Percentiles rank a stretch among this genome's conserved stretches.
Conservation (phyloP, 2,113 vertebrate genomes). For the Festucalex cinctus region DNA sequence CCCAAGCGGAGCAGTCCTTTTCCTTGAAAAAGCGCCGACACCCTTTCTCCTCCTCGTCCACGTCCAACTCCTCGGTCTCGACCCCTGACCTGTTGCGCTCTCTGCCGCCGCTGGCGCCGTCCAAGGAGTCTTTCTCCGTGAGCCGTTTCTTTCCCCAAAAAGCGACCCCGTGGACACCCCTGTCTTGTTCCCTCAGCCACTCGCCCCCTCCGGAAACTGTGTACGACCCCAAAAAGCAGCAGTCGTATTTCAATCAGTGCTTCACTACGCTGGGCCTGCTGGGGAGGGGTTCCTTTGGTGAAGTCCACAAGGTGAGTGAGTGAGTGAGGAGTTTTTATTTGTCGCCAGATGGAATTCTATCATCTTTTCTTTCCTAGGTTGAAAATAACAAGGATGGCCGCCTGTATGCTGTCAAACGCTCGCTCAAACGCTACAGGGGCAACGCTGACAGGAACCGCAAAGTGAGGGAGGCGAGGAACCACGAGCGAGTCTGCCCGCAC, state of each 20-base stretch:
- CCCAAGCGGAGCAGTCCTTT: slow-evolving; percentile 81
- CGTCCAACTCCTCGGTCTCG: slow-evolving; percentile 60
- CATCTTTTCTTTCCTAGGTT: slow-evolving; percentile 65
- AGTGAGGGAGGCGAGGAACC: slow-evolving; percentile 80
- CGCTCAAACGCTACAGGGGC: slow-evolving; percentile 80
- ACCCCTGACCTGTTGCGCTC: slow-evolving; percentile 57
- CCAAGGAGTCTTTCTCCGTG: slow-evolving; percentile 74
- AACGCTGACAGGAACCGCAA: slow-evolving; percentile 77
- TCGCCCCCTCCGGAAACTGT: slow-evolving; percentile 50
- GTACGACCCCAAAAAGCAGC: slow-evolving; percentile 76
- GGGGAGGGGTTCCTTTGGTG: slow-evolving; percentile 84
- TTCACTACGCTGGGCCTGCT: slow-evolving; percentile 81
- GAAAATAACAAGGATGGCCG: slow-evolving; percentile 74
- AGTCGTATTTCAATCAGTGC: slow-evolving; percentile 83
- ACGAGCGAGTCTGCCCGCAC: slow-evolving; percentile 80
- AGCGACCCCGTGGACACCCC: slow-evolving; percentile 69
- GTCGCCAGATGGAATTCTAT: not conserved
- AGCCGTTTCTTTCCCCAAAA: slow-evolving; percentile 79
- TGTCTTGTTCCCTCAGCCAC: slow-evolving; percentile 71
- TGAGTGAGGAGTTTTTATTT: not conserved
- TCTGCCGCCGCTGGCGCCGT: slow-evolving; percentile 75
- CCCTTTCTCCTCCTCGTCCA: slow-evolving; percentile 66
- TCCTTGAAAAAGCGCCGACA: slow-evolving; percentile 77
- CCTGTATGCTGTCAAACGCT: slow-evolving; percentile 85
- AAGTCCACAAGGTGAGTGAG: slow-evolving; percentile 84